These are phyloP conservation scores for Xiphophorus hellerii DNA, from an alignment of 2,113 vertebrate genomes.

Conservation along the genomic window DNA sequence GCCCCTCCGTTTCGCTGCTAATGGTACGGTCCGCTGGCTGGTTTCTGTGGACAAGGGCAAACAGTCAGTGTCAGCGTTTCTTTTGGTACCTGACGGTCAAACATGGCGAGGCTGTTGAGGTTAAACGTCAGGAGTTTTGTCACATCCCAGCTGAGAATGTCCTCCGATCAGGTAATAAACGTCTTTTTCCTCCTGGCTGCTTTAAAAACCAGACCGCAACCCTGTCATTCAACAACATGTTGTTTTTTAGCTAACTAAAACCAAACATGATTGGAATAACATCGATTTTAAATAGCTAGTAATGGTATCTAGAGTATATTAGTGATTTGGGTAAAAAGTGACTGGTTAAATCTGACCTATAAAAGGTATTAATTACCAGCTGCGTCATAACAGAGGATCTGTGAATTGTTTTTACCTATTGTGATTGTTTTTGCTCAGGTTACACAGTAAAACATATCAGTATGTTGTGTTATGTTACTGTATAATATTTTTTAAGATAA, in stretches of 20 bases:
- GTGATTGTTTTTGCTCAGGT: neutral
- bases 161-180: slow-evolving; percentile 77
- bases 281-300: neutral
- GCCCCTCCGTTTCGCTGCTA: slow-evolving; percentile 13
- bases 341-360: neutral
- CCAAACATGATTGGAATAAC: neutral
- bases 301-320: neutral
- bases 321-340: neutral
- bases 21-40: slow-evolving; percentile 60
- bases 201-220: neutral
- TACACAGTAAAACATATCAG: neutral
- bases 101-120: slow-evolving; percentile 76
- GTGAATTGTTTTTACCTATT: too few relatives aligned
- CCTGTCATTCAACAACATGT: neutral
- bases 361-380: neutral
- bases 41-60: slow-evolving; percentile 64
- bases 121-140: slow-evolving; percentile 65
- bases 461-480: too few relatives aligned
- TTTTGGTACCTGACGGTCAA: neutral
- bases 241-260: neutral
- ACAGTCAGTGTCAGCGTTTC: neutral
- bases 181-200: neutral
- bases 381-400: neutral
- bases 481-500: too few relatives aligned
- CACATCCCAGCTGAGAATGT: slow-evolving; percentile 75